These are phyloP conservation scores for Trichogramma evanescens DNA, from an alignment of 2,888 invertebrate species.

Conservation along the genomic window DNA sequence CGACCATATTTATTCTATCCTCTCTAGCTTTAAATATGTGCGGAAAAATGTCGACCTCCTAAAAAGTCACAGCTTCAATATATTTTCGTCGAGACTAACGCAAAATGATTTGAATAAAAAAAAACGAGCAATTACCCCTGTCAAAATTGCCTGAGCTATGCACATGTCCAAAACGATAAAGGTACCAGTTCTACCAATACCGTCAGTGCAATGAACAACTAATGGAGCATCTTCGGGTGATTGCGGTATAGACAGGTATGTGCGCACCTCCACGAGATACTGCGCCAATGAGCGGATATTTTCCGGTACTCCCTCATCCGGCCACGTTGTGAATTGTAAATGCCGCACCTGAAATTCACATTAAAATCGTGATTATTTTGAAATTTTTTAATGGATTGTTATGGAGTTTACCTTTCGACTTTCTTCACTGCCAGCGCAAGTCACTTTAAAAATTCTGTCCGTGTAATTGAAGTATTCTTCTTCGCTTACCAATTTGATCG, in stretches of 20 bases:
- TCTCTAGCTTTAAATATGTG: constrained; percentile 28
- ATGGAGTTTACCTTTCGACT: constrained; percentile 10
- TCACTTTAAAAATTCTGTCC: constrained; percentile 37
- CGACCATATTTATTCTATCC: constrained; percentile 37
- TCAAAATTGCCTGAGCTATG: constrained; percentile 48
- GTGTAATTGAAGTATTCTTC: constrained; percentile 44
- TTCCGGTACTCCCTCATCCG: constrained; percentile 50
- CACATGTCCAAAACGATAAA: constrained; percentile 55
- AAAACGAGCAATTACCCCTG: constrained; percentile 30
- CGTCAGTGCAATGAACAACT: constrained; percentile 57
- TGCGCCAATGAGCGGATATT: constrained; percentile 43
- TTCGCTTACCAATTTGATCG: constrained; percentile 36
- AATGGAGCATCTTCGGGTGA: constrained; percentile 44
- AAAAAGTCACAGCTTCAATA: neutral
- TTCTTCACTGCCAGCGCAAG: constrained; percentile 25
- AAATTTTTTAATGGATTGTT: neutral
- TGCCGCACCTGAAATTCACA: constrained; percentile 44
- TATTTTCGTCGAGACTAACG: neutral
- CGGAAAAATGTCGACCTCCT: constrained; percentile 32
- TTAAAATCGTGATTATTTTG: neutral
- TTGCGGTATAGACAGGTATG: constrained; percentile 32
- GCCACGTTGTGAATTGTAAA: constrained; percentile 52
- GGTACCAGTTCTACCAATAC: constrained; percentile 58
- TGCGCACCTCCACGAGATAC: constrained; percentile 39
- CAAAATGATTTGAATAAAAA: neutral